Evolutionary conservation across 2,113 vertebrate genomes (phyloP).

Genomic region (Dromiciops gliroides): DNA sequence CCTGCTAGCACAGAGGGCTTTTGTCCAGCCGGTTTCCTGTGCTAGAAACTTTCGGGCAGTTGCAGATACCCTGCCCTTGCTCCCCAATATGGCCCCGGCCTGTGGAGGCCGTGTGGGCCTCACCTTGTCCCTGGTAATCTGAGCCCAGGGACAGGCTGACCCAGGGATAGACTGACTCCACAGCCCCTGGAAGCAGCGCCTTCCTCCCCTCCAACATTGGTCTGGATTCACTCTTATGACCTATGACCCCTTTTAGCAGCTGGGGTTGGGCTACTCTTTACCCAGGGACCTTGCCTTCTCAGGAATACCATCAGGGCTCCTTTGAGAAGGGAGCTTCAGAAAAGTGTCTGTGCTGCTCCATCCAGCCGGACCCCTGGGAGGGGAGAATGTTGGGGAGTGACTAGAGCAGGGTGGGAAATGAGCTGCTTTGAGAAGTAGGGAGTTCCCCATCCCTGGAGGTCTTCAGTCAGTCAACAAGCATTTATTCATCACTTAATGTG

Average conservation of each 20-base stretch:
- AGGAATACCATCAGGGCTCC: conserved; percentile 31
- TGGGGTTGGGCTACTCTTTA: conserved; percentile 49
- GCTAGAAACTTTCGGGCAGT: conserved; percentile 76
- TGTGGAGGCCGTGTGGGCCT: conserved; percentile 53
- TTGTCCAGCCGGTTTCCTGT: conserved; percentile 84
- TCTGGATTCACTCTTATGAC: background rate
- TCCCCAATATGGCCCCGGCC: conserved; percentile 53
- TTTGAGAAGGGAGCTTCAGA: background rate
- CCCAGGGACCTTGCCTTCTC: conserved; percentile 50
- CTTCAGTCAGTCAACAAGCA: background rate
- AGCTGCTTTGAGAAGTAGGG: background rate
- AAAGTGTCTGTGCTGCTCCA: background rate
- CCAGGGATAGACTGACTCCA: conserved; percentile 69
- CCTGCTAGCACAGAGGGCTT: conserved; percentile 84
- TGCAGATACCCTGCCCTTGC: conserved; percentile 76
- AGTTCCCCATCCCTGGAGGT: background rate
- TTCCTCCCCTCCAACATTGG: background rate
- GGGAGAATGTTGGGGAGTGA: background rate
- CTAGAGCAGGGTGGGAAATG: background rate
- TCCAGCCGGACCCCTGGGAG: background rate
- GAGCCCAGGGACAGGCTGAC: conserved; percentile 76
- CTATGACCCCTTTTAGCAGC: conserved; percentile 42
- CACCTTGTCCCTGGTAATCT: conserved; percentile 82
- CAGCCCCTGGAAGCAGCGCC: conserved; percentile 24
- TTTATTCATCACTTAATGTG: background rate